Conservation (phyloP, 2,888 invertebrate genomes). For the Uropetala carovei region DNA sequence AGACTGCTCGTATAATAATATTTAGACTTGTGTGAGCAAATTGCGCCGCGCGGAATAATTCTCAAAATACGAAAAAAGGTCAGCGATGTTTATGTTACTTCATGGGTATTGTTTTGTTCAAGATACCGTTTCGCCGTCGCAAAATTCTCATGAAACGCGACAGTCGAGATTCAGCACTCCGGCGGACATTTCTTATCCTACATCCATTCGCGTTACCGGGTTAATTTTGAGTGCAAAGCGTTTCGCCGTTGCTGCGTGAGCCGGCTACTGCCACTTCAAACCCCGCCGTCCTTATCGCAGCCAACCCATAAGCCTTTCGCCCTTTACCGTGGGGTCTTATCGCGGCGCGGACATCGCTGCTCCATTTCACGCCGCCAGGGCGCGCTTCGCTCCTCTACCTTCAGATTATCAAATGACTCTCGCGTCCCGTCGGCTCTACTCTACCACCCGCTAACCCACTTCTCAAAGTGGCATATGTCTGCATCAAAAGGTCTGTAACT, state of each 20-base stretch:
- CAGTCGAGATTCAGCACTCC: no score
- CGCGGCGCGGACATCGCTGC: neutral
- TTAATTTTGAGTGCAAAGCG: neutral
- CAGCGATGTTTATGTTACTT: no score
- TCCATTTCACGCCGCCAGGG: constrained; percentile 3
- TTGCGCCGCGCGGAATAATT: no score
- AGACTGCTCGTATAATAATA: no score
- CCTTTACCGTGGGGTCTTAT: neutral
- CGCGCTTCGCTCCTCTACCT: constrained; percentile 2
- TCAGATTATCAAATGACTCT: constrained; percentile 56
- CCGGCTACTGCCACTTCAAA: neutral
- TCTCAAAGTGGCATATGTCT: neutral
- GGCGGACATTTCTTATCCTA: no score
- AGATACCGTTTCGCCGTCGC: no score
- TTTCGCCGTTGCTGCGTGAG: neutral
- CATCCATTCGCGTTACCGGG: neutral
- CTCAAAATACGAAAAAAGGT: no score
- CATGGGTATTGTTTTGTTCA: no score
- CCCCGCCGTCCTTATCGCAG: neutral
- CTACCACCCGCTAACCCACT: constrained; percentile 41
- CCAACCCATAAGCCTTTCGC: neutral
- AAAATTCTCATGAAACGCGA: no score
- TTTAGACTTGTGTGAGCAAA: no score
- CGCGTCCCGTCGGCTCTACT: constrained; percentile 44
- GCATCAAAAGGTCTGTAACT: neutral